phyloP scores from a whole-genome alignment of 2,797 vertebrate genomes.

The Clarias fuscus region DNA sequence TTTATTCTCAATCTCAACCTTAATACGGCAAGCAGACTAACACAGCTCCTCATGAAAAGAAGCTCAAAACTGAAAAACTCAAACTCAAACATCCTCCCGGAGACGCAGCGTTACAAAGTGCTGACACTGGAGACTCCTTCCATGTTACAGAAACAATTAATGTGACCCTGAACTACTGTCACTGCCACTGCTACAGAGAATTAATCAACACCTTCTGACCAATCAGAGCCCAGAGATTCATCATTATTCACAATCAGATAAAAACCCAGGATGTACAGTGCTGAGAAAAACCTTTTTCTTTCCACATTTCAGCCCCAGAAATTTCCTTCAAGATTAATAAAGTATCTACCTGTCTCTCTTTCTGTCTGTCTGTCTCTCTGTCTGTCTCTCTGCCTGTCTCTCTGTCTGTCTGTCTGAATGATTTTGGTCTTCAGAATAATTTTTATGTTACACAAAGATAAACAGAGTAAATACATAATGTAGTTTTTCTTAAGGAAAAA shows the following conservation, averaged over 20 bases:
- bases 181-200: neutral
- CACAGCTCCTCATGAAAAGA: neutral
- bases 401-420: no score
- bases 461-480: no score
- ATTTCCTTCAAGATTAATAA: no score
- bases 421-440: no score
- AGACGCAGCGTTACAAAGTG: neutral
- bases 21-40: neutral
- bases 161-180: neutral
- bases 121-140: slow-evolving; percentile 7
- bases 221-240: neutral
- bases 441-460: no score
- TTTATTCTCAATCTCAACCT: neutral
- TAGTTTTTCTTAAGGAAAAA: no score
- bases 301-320: no score
- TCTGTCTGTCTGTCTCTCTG: no score
- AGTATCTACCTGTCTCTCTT: no score
- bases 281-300: no score
- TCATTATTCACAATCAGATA: neutral
- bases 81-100: neutral
- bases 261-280: no score
- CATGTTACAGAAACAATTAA: neutral
- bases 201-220: neutral
- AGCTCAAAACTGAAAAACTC: neutral
- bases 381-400: no score